Evolutionary conservation across 35 echinoderm and acorn worm genomes (phyloP).

Genomic region (Stichopus chloronotus): DNA sequence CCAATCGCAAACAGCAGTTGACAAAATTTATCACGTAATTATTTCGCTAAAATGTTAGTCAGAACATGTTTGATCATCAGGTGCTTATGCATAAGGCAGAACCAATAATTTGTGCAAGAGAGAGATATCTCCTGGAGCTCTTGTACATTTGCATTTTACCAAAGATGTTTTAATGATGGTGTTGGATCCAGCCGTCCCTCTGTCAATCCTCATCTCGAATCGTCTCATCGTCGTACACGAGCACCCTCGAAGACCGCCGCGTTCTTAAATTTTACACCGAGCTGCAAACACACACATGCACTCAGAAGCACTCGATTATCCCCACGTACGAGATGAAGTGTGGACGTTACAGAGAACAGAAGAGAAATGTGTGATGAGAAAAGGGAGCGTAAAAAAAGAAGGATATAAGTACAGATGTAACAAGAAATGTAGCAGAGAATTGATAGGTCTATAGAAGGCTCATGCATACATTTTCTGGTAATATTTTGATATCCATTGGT

Average conservation of each 20-base stretch:
- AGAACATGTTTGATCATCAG: too few relatives aligned
- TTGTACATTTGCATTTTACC: too few relatives aligned
- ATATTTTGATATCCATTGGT: slow-evolving; percentile 55
- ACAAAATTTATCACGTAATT: too few relatives aligned
- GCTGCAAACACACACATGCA: slow-evolving; percentile 4
- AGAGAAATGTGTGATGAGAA: background rate
- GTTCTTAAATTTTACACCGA: background rate
- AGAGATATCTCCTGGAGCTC: too few relatives aligned
- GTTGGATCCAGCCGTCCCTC: background rate
- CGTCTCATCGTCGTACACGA: background rate
- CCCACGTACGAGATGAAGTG: background rate
- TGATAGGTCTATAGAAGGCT: slow-evolving; percentile 46
- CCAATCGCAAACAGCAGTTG: too few relatives aligned
- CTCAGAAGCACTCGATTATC: background rate
- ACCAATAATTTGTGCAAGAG: too few relatives aligned
- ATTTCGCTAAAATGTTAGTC: too few relatives aligned
- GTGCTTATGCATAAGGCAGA: too few relatives aligned
- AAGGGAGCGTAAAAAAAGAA: background rate
- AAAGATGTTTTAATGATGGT: background rate
- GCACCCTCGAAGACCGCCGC: background rate
- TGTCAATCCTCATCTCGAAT: background rate
- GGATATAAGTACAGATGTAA: background rate
- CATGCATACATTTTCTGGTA: slow-evolving; percentile 60
- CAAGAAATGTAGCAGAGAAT: slow-evolving; percentile 16
- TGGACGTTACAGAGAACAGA: background rate